phyloP scores from a whole-genome alignment of 2,797 vertebrate species.

The Scyliorhinus canicula region DNA sequence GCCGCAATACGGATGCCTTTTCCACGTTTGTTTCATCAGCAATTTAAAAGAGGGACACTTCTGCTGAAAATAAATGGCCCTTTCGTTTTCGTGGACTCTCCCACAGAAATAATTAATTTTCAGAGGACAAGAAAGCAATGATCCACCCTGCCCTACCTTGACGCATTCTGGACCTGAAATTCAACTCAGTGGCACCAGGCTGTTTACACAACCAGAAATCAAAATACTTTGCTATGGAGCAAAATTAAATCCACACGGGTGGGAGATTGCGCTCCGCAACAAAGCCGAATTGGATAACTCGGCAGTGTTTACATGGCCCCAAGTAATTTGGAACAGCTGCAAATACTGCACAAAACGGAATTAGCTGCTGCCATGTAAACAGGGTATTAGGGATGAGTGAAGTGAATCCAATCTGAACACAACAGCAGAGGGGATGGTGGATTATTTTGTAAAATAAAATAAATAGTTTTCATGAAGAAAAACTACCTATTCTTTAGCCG shows the following conservation, averaged over 20 bases:
- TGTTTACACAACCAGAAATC: slow-evolving; percentile 38
- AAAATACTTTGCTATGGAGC: slow-evolving; percentile 37
- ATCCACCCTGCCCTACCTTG: slow-evolving; percentile 18
- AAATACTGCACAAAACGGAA: slow-evolving; percentile 34
- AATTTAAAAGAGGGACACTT: not conserved
- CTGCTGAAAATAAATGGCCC: not conserved
- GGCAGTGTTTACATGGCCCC: slow-evolving; percentile 37
- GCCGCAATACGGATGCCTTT: not conserved
- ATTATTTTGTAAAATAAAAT: slow-evolving; percentile 2
- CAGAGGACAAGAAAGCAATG: slow-evolving; percentile 18
- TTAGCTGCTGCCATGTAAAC: slow-evolving; percentile 37
- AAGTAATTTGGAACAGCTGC: slow-evolving; percentile 38
- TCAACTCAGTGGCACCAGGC: slow-evolving; percentile 36
- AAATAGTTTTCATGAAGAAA: not conserved
- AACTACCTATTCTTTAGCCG: not conserved
- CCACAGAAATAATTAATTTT: not conserved
- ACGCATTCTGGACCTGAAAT: slow-evolving; percentile 20
- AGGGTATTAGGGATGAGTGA: slow-evolving; percentile 36
- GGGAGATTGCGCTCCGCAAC: slow-evolving; percentile 13
- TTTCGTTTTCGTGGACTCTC: not conserved
- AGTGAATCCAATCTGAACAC: slow-evolving; percentile 10
- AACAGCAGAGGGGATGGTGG: not conserved
- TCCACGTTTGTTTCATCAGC: not conserved
- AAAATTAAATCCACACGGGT: slow-evolving; percentile 39
- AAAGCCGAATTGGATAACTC: slow-evolving; percentile 29